Evolutionary conservation across 2,113 vertebrate genomes (phyloP).

Genomic region (Hirundichthys speculiger): DNA sequence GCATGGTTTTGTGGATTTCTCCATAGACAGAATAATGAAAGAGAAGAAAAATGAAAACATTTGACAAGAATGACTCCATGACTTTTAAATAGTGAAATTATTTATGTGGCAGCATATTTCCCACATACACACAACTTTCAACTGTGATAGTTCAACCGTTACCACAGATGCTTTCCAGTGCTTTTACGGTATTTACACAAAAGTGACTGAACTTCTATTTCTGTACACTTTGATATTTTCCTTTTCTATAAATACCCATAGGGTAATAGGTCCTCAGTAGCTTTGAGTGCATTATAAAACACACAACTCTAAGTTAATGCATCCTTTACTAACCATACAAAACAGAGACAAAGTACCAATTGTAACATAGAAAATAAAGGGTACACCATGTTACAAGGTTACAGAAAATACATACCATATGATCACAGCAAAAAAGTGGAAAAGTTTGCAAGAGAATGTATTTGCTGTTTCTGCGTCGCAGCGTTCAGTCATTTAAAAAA

Average conservation of each 20-base stretch:
- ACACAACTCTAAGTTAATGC: constrained; percentile 98
- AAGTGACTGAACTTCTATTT: constrained; percentile 92
- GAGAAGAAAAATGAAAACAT: background rate
- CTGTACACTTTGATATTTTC: constrained; percentile 91
- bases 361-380: constrained; percentile 84
- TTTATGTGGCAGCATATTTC: constrained; percentile 88
- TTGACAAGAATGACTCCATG: constrained; percentile 67
- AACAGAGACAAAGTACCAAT: constrained; percentile 74
- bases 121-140: constrained; percentile 85
- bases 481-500: constrained; percentile 80
- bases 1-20: background rate
- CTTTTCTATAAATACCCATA: constrained; percentile 99
- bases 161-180: constrained; percentile 89
- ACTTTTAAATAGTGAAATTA: constrained; percentile 86
- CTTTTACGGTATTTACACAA: constrained; percentile 94
- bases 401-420: constrained; percentile 85
- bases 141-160: constrained; percentile 83
- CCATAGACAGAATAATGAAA: constrained; percentile 1
- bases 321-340: constrained; percentile 82
- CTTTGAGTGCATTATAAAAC: constrained; percentile 95
- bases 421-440: constrained; percentile 83
- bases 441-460: constrained; percentile 82
- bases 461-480: constrained; percentile 85
- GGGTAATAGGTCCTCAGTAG: constrained; percentile 99
- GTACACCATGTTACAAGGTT: constrained; percentile 91